Evolutionary conservation across 1,140 invertebrate species (phyloP), one percentile per base, ranked within the genome.

Genomic region (Papilio xuthus): DNA sequence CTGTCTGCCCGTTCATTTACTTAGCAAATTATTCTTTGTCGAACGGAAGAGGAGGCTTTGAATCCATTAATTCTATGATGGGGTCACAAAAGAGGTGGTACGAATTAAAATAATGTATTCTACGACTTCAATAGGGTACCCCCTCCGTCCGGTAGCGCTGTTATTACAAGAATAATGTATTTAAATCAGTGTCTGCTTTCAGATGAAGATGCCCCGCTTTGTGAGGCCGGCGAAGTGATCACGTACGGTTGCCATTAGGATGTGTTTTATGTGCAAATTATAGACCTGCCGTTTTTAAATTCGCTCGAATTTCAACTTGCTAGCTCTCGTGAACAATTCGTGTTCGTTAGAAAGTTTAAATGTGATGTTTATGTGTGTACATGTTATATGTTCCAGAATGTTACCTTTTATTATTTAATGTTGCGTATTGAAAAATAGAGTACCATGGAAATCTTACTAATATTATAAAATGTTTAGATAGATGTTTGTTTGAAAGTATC

Each of bases 231-330:
- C 89, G 92, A 92, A 93, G 90, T 92, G 91, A 92, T 91, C 92
- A 94, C 92, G 92, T 94, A 93, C 90, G 87, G 50, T 71, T 78
- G 86, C 88, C 88, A 92, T 92, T 92, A 93, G 91, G 92, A 93
- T 93, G 91, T 89, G 91, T 94, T 94, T 94, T 93, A 93, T 93
- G 91, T 93, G 90, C 90, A 94, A 94, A 94, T 94, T 94, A 92
- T 92, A 92, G 91, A 84, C 87, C 87, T 90, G 85, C 84, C 89
- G 89, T 93, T 94, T 94, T 94, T 93, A 87, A 92, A 86, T 86
- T 89, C 83, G 81, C 82, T 88, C 88, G 80, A 81, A 84, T 89
- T 89, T 88, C 86, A 86, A 81, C 81, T 78, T 78, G 81, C 83
- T 70, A 78, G 78, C 80, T 26, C 23, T 32, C 69, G 82, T 78